Percentiles rank a stretch among this genome's conserved stretches.
phyloP scores from a whole-genome alignment of 2,888 invertebrate species.

The Zootermopsis nevadensis region DNA sequence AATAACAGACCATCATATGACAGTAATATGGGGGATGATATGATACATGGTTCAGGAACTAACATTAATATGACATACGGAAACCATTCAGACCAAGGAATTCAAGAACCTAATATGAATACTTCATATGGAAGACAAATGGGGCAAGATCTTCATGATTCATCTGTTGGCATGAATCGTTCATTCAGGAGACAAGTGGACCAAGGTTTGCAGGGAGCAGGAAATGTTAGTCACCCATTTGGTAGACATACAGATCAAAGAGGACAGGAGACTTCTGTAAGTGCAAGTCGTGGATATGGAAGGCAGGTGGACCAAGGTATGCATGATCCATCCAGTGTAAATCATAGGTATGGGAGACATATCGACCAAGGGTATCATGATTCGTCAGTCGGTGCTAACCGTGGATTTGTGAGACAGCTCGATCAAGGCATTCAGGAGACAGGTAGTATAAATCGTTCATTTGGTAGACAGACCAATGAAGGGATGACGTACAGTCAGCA shows the following conservation, averaged over 20 bases:
- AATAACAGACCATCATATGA: conserved; percentile 25
- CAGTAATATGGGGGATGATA: conserved; percentile 16
- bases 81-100: conserved; percentile 15
- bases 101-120: conserved; percentile 6
- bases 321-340: conserved; percentile 1
- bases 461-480: not conserved
- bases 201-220: conserved; percentile 3
- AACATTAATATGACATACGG: conserved; percentile 8
- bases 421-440: conserved; percentile 31
- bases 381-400: not conserved
- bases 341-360: not conserved
- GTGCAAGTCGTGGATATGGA: conserved; percentile 18
- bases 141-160: conserved; percentile 17
- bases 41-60: not conserved
- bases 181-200: conserved; percentile 36
- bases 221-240: not conserved
- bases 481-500: conserved; percentile 18
- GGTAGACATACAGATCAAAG: conserved; percentile 31
- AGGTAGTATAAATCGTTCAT: conserved; percentile 20
- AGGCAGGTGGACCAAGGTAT: conserved; percentile 23
- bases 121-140: conserved; percentile 18
- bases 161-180: conserved; percentile 1
- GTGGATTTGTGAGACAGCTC: conserved; percentile 18
- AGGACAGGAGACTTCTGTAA: conserved; percentile 9
- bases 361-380: conserved; percentile 20